A percentile compares a stretch with the other conserved stretches of the same genome.
These are phyloP conservation scores for Oryzias javanicus DNA, from an alignment of 2,113 vertebrate genomes.

Conservation along the genomic window DNA sequence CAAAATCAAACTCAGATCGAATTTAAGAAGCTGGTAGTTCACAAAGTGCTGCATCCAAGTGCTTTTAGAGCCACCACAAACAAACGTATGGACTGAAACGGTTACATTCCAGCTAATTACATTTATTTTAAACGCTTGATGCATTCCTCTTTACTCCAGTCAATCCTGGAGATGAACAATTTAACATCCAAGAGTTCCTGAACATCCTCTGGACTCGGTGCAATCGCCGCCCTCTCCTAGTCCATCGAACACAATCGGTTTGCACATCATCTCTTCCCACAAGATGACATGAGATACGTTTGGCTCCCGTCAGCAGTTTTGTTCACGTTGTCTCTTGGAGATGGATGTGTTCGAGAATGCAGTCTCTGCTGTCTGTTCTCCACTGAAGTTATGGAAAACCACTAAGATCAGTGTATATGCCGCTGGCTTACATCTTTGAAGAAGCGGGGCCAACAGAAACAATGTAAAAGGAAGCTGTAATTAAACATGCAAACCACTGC, in stretches of 20 bases:
- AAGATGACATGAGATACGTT: constrained; percentile 57
- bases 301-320: constrained; percentile 50
- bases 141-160: too few species aligned
- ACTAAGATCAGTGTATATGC: constrained; percentile 61
- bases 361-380: constrained; percentile 41
- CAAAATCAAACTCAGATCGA: too few species aligned
- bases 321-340: constrained; percentile 62
- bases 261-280: constrained; percentile 64
- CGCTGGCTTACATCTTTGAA: constrained; percentile 62
- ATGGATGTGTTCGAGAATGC: constrained; percentile 43
- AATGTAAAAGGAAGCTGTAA: constrained; percentile 66
- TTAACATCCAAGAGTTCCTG: too few species aligned
- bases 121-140: too few species aligned
- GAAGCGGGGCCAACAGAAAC: constrained; percentile 61
- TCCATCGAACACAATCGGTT: constrained; percentile 66
- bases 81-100: too few species aligned
- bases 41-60: too few species aligned
- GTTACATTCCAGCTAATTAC: too few species aligned
- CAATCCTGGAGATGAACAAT: too few species aligned
- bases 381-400: constrained; percentile 66
- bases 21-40: too few species aligned
- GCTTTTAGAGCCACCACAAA: too few species aligned
- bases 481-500: constrained; percentile 52
- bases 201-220: constrained; percentile 19
- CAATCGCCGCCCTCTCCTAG: constrained; percentile 54